Percentiles rank a stretch among this genome's conserved stretches.
These are phyloP conservation scores for Parauchenoglanis punctatus DNA, from an alignment of 2,797 vertebrate genomes.

Conservation along the genomic window DNA sequence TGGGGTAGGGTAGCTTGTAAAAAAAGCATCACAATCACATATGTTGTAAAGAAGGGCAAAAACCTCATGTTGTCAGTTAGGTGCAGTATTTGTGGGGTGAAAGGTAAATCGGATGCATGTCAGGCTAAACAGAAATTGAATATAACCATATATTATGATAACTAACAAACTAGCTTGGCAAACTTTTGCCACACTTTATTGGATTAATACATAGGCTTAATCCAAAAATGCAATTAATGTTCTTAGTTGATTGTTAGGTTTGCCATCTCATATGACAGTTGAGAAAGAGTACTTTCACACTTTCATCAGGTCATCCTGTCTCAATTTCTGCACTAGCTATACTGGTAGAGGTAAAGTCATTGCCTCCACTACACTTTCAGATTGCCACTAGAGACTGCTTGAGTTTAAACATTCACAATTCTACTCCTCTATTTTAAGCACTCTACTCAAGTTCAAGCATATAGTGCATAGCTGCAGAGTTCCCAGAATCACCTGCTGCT, in stretches of 20 bases:
- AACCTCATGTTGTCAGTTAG: background rate
- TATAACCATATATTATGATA: background rate
- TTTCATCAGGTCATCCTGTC: background rate
- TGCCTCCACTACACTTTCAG: background rate
- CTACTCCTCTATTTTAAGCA: background rate
- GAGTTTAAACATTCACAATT: background rate
- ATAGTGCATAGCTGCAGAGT: background rate
- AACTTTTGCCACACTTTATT: conserved; percentile 46
- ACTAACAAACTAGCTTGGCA: background rate
- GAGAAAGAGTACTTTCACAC: background rate
- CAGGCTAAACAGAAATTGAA: background rate
- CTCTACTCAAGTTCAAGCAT: background rate
- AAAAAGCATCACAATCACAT: conserved; percentile 24
- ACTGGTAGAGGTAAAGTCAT: background rate
- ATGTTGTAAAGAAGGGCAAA: conserved; percentile 18
- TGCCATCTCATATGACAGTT: background rate
- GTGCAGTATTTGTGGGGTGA: conserved; percentile 60
- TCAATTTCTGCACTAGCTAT: background rate
- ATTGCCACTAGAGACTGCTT: background rate
- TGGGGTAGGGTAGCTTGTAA: conserved; percentile 29
- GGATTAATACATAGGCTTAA: conserved; percentile 59
- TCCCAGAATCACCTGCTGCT: background rate
- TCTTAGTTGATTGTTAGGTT: conserved; percentile 55
- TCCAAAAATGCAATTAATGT: conserved; percentile 41
- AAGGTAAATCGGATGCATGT: conserved; percentile 29